These are phyloP conservation scores for Petromus typicus DNA, from an alignment of 2,113 vertebrate genomes.

Conservation along the genomic window DNA sequence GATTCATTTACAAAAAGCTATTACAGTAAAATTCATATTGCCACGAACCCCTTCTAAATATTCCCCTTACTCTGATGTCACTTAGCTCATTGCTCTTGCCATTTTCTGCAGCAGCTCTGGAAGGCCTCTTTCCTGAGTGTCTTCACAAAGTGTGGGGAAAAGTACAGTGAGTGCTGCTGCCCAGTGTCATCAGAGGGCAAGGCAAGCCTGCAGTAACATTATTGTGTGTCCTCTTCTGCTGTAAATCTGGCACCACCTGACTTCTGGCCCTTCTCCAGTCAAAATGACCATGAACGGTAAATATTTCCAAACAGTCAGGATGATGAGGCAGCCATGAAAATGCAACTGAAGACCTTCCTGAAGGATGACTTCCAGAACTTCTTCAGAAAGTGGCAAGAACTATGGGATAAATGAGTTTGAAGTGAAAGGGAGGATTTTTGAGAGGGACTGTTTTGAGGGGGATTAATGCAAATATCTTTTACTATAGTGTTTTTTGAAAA, in stretches of 20 bases:
- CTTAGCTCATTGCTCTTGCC: not conserved
- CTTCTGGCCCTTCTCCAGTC: too few relatives aligned
- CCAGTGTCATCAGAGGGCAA: not conserved
- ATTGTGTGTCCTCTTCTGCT: not conserved
- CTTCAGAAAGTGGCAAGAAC: not conserved
- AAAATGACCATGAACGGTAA: not conserved
- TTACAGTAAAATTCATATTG: not conserved
- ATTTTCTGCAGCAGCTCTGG: not conserved
- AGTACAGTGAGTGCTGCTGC: not conserved
- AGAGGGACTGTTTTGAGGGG: not conserved
- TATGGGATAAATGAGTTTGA: not conserved
- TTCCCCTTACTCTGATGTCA: not conserved
- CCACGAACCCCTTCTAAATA: not conserved
- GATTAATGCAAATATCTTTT: not conserved
- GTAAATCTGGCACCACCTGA: not conserved
- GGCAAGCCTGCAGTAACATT: not conserved
- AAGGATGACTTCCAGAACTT: not conserved
- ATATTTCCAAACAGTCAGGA: too few relatives aligned
- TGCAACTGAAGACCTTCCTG: not conserved
- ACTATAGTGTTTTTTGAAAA: not conserved
- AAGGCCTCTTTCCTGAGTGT: not conserved
- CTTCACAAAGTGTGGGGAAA: not conserved
- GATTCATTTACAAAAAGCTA: not conserved
- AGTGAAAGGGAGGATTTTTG: not conserved
- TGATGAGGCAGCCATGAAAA: not conserved